These are phyloP conservation scores for Bergia sp. DNA, from an alignment of 92 coral and sea anemone species.

Conservation along the genomic window DNA sequence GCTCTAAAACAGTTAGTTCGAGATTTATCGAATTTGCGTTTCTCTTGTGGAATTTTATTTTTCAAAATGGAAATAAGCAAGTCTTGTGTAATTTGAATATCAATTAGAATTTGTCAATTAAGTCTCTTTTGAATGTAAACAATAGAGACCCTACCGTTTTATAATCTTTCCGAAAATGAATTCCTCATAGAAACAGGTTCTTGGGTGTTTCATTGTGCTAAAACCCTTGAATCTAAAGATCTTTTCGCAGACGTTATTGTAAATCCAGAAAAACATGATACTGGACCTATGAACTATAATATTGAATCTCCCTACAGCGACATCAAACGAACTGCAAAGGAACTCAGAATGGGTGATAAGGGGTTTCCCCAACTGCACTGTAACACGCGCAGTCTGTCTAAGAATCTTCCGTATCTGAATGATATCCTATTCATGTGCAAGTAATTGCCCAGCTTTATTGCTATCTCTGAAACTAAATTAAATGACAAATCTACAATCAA, in stretches of 20 bases:
- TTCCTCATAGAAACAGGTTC: constrained; percentile 8
- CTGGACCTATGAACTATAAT: constrained; percentile 13
- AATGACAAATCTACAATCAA: constrained; percentile 38
- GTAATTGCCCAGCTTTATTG: constrained; percentile 49
- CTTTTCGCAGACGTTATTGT: constrained; percentile 29
- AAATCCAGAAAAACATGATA: constrained; percentile 45
- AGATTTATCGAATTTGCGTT: neutral
- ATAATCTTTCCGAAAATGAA: constrained; percentile 6
- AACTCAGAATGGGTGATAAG: constrained; percentile 16
- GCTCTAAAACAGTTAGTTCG: constrained; percentile 7
- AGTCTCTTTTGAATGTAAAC: neutral
- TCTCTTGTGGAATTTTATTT: neutral
- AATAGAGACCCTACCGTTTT: constrained; percentile 10
- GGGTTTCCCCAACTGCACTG: constrained; percentile 44
- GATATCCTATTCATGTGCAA: constrained; percentile 38
- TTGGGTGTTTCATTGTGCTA: constrained; percentile 27
- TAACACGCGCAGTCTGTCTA: constrained; percentile 35
- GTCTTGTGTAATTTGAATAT: constrained; percentile 11
- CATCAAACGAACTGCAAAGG: constrained; percentile 39
- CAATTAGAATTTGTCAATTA: neutral
- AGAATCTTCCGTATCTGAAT: constrained; percentile 2
- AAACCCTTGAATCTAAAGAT: constrained; percentile 6
- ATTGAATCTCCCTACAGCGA: constrained; percentile 45
- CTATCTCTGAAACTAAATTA: constrained; percentile 49
- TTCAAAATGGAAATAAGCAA: neutral